phyloP scores from a whole-genome alignment of 2,797 vertebrate genomes.

The Macroramphosus scolopax region DNA sequence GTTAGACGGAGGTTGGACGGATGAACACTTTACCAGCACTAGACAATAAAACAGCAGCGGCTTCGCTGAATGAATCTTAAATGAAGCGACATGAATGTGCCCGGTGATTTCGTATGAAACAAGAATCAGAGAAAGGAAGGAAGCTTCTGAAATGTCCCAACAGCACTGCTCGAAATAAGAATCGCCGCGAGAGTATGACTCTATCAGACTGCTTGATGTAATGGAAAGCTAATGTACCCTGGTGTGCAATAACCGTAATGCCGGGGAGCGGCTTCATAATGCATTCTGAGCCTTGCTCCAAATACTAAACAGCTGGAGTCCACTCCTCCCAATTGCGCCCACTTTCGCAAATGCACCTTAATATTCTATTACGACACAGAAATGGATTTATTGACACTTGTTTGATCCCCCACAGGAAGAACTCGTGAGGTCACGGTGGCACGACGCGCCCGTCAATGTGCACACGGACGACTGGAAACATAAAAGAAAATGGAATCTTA shows the following conservation, averaged over 20 bases:
- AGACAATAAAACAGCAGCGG: conserved; percentile 26
- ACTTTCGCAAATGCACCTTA: conserved; percentile 57
- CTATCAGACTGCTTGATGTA: conserved; percentile 63
- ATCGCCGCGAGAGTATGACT: conserved; percentile 60
- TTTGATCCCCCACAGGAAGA: conserved; percentile 22
- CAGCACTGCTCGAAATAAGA: conserved; percentile 52
- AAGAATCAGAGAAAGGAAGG: conserved; percentile 38
- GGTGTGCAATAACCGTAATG: conserved; percentile 64
- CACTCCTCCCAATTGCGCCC: conserved; percentile 43
- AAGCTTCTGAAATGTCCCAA: conserved; percentile 49
- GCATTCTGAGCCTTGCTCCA: conserved; percentile 48
- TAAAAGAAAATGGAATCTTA: no score
- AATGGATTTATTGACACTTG: conserved; percentile 55
- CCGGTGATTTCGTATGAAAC: conserved; percentile 16
- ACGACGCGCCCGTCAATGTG: no score
- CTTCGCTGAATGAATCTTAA: conserved; percentile 42
- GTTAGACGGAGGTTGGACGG: conserved; percentile 20
- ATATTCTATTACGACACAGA: conserved; percentile 35
- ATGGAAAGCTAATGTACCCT: conserved; percentile 69
- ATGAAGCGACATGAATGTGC: conserved; percentile 27
- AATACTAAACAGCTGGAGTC: conserved; percentile 62
- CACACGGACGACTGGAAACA: no score
- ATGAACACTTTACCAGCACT: conserved; percentile 1
- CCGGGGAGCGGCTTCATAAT: conserved; percentile 52
- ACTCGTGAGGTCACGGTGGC: conserved; percentile 43